Conservation (phyloP, 2,888 invertebrate genomes). For the Quadroppia sp. region DNA sequence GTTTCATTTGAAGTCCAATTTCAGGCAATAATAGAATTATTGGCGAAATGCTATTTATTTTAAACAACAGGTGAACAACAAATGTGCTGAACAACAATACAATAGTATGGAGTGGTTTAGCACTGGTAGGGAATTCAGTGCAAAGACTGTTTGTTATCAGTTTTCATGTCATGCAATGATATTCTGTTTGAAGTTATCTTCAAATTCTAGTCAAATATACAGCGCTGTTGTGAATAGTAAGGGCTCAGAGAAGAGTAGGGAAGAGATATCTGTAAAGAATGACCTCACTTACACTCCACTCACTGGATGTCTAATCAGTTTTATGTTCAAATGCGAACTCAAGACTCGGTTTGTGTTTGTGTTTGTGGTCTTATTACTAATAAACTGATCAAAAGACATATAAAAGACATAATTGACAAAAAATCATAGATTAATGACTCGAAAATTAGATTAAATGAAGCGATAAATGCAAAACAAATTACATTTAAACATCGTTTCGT, state of each 20-base stretch:
- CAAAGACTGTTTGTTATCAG: conserved; percentile 27
- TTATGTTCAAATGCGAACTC: conserved; percentile 5
- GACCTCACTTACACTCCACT: conserved; percentile 34
- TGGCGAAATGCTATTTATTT: neutral
- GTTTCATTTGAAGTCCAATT: neutral
- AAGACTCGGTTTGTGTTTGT: neutral
- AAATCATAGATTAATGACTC: conserved; percentile 12
- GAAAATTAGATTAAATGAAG: neutral
- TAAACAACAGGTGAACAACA: conserved; percentile 10
- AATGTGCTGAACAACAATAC: neutral
- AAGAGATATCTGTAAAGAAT: conserved; percentile 3
- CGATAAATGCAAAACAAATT: conserved; percentile 23
- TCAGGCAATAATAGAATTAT: neutral
- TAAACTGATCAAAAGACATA: neutral
- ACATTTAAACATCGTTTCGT: neutral
- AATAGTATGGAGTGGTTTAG: neutral
- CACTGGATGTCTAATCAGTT: conserved; percentile 30
- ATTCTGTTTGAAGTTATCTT: conserved; percentile 5
- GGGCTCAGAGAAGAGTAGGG: neutral
- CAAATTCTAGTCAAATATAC: neutral
- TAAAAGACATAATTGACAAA: conserved; percentile 12
- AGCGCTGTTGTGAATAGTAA: neutral
- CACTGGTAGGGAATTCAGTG: neutral
- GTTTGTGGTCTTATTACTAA: conserved; percentile 16
- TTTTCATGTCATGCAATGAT: conserved; percentile 26